phyloP scores from a whole-genome alignment of 2,113 vertebrate genomes.

The Clarias magur region DNA sequence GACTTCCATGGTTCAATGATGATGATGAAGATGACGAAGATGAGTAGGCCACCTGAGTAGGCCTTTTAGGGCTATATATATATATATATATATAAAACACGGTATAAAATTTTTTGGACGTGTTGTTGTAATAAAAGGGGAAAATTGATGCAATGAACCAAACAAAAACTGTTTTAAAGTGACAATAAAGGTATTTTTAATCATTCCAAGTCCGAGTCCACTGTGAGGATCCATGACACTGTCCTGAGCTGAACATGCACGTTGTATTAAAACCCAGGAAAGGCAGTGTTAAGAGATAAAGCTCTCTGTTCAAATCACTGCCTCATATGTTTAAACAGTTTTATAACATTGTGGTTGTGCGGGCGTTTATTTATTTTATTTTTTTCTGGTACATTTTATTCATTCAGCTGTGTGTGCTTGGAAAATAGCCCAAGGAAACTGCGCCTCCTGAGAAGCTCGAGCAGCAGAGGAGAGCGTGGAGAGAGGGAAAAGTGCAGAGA shows the following conservation, averaged over 20 bases:
- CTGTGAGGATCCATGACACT: not conserved
- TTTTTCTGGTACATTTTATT: not conserved
- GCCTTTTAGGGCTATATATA: not conserved
- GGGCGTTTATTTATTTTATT: not conserved
- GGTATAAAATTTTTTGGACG: too few relatives aligned
- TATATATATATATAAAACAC: too few relatives aligned
- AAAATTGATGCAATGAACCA: too few relatives aligned
- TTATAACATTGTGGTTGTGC: not conserved
- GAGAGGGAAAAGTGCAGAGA: not conserved
- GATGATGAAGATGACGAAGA: too few relatives aligned
- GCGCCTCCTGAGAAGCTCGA: not conserved
- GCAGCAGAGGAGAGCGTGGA: not conserved
- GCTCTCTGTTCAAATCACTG: not conserved
- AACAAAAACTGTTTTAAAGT: too few relatives aligned
- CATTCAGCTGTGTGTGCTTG: not conserved
- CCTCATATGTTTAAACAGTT: not conserved
- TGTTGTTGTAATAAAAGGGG: too few relatives aligned
- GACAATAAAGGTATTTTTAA: too few relatives aligned
- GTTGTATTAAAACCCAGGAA: not conserved
- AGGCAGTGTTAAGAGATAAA: not conserved
- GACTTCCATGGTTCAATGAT: too few relatives aligned
- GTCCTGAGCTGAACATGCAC: not conserved
- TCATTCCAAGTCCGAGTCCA: not conserved
- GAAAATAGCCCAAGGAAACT: constrained; percentile 1
- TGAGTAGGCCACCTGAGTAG: not conserved